These are phyloP conservation scores for Limnephilus rhombicus DNA, from an alignment of 2,888 invertebrate genomes.

Conservation along the genomic window DNA sequence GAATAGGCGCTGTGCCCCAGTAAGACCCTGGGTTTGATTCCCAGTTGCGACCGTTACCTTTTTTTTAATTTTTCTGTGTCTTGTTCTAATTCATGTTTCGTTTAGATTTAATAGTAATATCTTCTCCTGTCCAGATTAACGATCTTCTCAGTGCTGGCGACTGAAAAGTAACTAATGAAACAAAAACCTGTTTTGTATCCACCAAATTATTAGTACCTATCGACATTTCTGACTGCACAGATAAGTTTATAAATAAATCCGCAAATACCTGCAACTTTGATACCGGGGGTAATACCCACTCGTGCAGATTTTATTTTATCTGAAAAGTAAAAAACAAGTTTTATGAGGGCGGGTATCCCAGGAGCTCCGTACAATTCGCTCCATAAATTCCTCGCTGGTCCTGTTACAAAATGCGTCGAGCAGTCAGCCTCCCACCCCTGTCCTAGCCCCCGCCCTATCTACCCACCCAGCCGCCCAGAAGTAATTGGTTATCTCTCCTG, in stretches of 20 bases:
- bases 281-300: not conserved
- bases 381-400: not conserved
- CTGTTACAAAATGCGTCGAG: constrained; percentile 18
- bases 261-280: not conserved
- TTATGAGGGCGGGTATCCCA: not conserved
- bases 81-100: too few relatives aligned
- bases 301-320: not conserved
- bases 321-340: constrained; percentile 1
- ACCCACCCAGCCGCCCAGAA: constrained; percentile 44
- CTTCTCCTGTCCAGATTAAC: too few relatives aligned
- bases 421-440: not conserved
- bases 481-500: constrained; percentile 57
- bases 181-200: too few relatives aligned
- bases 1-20: too few relatives aligned
- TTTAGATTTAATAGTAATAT: too few relatives aligned
- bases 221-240: not conserved
- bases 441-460: too few relatives aligned
- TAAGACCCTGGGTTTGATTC: too few relatives aligned
- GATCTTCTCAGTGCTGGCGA: too few relatives aligned
- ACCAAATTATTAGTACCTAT: not conserved
- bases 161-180: too few relatives aligned
- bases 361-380: not conserved
- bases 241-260: not conserved
- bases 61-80: too few relatives aligned
- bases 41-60: too few relatives aligned